phyloP scores from a whole-genome alignment of 2,113 vertebrate species.

The Tyto alba region DNA sequence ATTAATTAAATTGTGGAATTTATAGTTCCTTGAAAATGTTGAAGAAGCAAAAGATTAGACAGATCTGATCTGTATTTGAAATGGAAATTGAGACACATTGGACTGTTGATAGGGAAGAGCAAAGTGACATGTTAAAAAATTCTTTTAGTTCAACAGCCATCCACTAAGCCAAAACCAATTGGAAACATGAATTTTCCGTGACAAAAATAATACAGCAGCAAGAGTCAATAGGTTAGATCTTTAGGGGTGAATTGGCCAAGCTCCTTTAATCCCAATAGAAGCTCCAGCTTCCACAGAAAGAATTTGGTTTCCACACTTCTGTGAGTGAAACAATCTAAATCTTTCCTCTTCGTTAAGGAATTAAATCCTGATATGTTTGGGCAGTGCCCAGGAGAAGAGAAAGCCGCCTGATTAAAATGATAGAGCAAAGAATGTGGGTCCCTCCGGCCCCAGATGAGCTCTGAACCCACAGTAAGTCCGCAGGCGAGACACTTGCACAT shows the following conservation, averaged over 20 bases:
- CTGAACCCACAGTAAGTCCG: neutral
- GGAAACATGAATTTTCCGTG: neutral
- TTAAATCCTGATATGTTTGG: neutral
- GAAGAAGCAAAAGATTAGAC: conserved; percentile 54
- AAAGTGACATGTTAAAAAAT: neutral
- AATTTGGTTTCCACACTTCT: neutral
- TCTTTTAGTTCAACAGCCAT: neutral
- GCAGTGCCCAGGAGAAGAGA: neutral
- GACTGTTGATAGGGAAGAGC: neutral
- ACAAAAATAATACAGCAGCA: neutral
- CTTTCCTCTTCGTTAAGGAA: neutral
- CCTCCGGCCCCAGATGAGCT: neutral
- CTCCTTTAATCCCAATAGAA: neutral
- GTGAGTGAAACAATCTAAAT: neutral
- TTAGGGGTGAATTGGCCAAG: neutral
- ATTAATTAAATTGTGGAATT: conserved; percentile 68
- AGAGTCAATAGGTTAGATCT: neutral
- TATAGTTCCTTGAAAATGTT: conserved; percentile 54
- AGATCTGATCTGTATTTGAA: conserved; percentile 54
- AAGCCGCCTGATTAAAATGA: neutral
- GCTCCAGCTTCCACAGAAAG: neutral
- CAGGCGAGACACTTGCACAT: neutral
- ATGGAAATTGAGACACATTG: conserved; percentile 42
- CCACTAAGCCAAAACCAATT: neutral
- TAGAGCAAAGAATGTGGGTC: neutral